Percentiles rank a stretch among this genome's conserved stretches.
Evolutionary conservation across 2,113 vertebrate species (phyloP).

Genomic region (Morone saxatilis): DNA sequence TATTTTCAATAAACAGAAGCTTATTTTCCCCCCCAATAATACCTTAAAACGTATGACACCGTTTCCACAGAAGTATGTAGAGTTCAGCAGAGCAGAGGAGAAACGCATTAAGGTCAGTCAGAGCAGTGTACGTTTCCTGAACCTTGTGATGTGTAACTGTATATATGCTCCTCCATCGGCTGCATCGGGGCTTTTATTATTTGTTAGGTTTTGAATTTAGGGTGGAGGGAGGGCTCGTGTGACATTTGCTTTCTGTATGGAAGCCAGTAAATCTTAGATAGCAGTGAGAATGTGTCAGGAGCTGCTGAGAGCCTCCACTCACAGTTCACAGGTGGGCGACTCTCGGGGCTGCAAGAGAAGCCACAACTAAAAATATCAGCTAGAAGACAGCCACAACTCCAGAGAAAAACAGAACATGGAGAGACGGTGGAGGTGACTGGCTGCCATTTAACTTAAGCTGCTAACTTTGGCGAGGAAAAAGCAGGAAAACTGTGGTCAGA

Average conservation of each 20-base stretch:
- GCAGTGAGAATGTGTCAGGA: background rate
- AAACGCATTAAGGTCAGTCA: conserved; percentile 1
- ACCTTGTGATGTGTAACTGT: conserved; percentile 24
- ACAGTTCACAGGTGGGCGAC: background rate
- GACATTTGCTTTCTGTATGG: background rate
- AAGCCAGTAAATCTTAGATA: background rate
- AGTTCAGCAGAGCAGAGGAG: background rate
- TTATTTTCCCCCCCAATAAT: no score
- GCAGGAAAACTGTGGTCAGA: background rate
- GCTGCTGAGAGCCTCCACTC: background rate
- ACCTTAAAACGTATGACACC: background rate
- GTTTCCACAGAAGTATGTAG: background rate
- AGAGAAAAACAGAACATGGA: no score
- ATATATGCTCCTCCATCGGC: background rate
- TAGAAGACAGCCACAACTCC: background rate
- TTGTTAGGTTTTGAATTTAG: background rate
- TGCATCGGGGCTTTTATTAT: background rate
- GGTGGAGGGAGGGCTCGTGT: background rate
- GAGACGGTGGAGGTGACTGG: no score
- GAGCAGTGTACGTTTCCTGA: conserved; percentile 12
- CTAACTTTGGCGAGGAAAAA: background rate
- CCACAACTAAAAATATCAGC: background rate
- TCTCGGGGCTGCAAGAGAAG: background rate
- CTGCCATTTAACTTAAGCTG: background rate
- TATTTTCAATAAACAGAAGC: background rate